phyloP scores from a whole-genome alignment of 2,113 vertebrate genomes.

The Ranitomeya imitator region DNA sequence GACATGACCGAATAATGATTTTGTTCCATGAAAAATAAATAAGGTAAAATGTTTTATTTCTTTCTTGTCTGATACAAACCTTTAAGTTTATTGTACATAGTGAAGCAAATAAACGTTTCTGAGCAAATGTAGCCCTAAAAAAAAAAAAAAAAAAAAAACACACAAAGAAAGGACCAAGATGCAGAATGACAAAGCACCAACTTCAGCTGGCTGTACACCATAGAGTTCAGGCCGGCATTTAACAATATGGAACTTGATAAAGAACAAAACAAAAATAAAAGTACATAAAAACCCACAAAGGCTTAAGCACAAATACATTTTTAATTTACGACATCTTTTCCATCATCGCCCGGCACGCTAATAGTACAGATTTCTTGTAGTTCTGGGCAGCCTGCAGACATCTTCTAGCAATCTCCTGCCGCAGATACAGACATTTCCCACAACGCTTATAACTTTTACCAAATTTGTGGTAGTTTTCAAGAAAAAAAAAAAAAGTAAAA shows the following conservation, averaged over 20 bases:
- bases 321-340: conserved; percentile 33
- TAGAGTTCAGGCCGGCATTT: background rate
- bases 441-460: background rate
- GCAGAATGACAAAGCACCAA: background rate
- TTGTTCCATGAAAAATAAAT: no score
- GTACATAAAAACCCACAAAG: background rate
- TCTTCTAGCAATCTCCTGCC: background rate
- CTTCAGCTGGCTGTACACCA: background rate
- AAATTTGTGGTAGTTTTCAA: background rate
- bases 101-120: no score
- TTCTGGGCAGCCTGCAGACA: conserved; percentile 4
- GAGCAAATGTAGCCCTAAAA: no score
- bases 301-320: background rate
- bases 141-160: no score
- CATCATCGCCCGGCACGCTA: conserved; percentile 27
- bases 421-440: background rate
- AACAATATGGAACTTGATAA: no score
- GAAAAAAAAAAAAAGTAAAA: background rate
- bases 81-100: no score
- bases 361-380: background rate
- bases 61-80: no score
- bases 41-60: no score
- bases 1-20: no score
- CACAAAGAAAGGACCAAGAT: no score
- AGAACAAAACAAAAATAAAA: no score